phyloP scores from a whole-genome alignment of 2,113 vertebrate genomes.

The Urocitellus parryii region DNA sequence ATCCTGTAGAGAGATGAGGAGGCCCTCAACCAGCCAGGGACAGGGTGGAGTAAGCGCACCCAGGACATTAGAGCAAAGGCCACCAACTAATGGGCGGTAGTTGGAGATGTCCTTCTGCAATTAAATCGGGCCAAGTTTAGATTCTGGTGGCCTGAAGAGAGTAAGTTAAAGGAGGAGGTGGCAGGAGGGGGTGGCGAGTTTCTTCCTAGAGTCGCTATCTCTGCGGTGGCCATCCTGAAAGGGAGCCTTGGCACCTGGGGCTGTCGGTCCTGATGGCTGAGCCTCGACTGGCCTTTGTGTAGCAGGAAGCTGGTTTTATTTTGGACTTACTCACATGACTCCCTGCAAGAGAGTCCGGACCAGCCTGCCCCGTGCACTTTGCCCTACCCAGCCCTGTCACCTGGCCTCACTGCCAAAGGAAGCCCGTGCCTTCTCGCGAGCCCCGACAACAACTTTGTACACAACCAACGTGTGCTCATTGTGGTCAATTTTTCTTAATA shows the following conservation, averaged over 20 bases:
- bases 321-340: not conserved
- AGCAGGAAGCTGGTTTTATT: not conserved
- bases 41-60: not conserved
- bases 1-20: not conserved
- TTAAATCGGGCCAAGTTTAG: not conserved
- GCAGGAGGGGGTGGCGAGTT: too few species aligned
- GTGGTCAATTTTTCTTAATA: not conserved
- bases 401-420: not conserved
- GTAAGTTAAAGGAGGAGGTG: too few species aligned
- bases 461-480: not conserved
- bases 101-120: not conserved
- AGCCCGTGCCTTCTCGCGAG: not conserved
- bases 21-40: too few species aligned
- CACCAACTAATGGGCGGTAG: not conserved
- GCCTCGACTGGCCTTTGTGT: not conserved
- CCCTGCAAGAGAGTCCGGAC: not conserved
- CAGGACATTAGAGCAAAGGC: not conserved
- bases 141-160: not conserved
- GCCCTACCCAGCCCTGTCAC: not conserved
- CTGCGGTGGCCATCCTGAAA: not conserved
- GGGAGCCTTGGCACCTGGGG: not conserved
- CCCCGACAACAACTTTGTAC: not conserved
- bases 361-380: fast-evolving
- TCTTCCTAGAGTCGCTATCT: not conserved
- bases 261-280: not conserved